Base-by-base conservation (phyloP, 2,797 vertebrate species). In the Hydrocynus forskahlii region DNA sequence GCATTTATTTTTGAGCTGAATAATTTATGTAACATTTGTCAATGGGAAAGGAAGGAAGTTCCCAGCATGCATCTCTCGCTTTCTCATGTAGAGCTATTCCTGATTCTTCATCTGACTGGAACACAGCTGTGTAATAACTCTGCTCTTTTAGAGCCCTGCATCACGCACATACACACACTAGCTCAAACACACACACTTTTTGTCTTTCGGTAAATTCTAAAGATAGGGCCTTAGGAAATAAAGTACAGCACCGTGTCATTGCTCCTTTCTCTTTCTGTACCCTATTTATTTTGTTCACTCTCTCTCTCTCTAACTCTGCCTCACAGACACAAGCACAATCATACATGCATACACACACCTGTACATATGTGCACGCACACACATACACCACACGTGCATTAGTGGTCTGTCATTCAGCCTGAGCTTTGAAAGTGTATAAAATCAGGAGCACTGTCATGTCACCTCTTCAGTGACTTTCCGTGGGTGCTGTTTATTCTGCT, bases 11-110 rank as follows among this genome's bases (percentile, higher is more conserved):
- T 87, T 81, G 45, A 9, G 76, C 69, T 85, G 83, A 86, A 79
- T 89, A 86, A 82, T 85, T 86, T 83, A 86, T 76, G 38, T 83
- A 85, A 91, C 79, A 77, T 89, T 88, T 86, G 83, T 82, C 86
- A 84, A 55, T 84, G 80, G 67, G 68, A 86, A 78, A 85, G 83
- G 86, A 83, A 84, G 85, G 71, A 89, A 7, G 62, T 84, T 55
- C 52, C 38, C 50, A 54, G 48, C 48, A 29, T 72, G 23, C 25
- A 35, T 50, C 25, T 52, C 60, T 50, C 52, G 45, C 17, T 55
- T n/a, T 19, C 45, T 52, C 40, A 45, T 66, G 78, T 48, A 72
- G 66, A 83, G 64, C 80, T 21, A 38, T 75, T 82, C 84, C 80
- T 45, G 75, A 81, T 55, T 69, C 74, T 59, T 80, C 63, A 76